Evolutionary conservation across 2,888 invertebrate genomes (phyloP), one percentile per base, ranked within the genome.

Genomic region (Drosophila colorata): DNA sequence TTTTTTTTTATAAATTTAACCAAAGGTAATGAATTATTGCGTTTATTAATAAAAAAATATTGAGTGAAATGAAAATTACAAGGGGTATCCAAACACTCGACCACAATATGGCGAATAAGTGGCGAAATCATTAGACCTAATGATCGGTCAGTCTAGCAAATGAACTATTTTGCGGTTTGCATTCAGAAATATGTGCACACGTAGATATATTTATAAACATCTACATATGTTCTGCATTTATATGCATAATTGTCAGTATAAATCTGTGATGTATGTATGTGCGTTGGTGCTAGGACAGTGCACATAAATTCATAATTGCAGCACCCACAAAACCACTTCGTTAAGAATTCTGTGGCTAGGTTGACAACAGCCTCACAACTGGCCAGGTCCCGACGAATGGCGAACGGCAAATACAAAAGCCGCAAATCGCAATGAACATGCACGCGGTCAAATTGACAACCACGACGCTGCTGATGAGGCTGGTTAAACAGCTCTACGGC

Each of bases 291-390:
- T 41, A 38, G 58, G 20, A 11, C 13, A 48, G 57, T 51, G 57
- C 35, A 69, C 70, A 87, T 78, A 83, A 87, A 86, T 86, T 86
- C 87, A 88, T 86, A 86, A 86, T 86, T 86, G 85, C 79, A 79
- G 56, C 63, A 74, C 71, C 87, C 88, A 46, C 85, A 85, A 73
- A 87, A 85, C 87, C 87, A 78, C 85, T 87, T 87, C 82, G 85
- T 85, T 87, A 87, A 82, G 85, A 81, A 84, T 86, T 72, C 75
- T 78, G 80, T 53, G 70, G 76, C 81, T 71, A 63, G 72, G 77
- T 77, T 78, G 75, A 75, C 81, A 77, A 70, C 55, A 55, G 57
- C 28, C 37, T 46, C 46, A 16, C 16, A 47, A n/a, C 56, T 14
- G 53, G n/a, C 13, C 43, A 52, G 48, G 18, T n/a, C 35, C 43